Base-by-base conservation (phyloP, 2,797 vertebrate genomes). In the Gallinago stenura region DNA sequence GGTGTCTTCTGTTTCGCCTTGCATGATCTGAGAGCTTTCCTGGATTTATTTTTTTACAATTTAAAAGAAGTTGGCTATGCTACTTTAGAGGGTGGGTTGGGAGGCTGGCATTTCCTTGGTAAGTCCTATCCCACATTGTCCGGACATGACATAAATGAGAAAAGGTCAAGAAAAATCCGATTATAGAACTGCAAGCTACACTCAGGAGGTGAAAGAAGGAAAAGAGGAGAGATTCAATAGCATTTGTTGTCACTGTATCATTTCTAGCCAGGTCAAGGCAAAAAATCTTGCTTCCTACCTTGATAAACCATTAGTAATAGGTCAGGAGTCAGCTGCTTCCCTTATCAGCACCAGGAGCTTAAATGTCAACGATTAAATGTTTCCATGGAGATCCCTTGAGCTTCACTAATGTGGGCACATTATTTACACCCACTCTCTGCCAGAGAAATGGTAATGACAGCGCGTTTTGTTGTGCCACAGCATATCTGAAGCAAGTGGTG, bases 361-460 rank as follows among this genome's bases (percentile, higher is more conserved):
- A 97, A 97, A 97, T 97, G 96, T 97, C 97, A 98, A 83, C 3
- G 72, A 97, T 96, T 97, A 97, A 96, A 91, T 70, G 97, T 98
- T 98, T 97, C 98, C 98, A 98, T 98, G 98, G 98, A 97, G 97
- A 98, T 95, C 79, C 90, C 94, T 79, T 56, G 95, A 95, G 92
- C 90, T 95, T 88, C 89, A 61, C 69, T 94, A 97, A 97, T 90
- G 93, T 90, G 93, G 83, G 96, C 93, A 94, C 83, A 84, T 96
- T 97, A 97, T 96, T 97, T 97, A 97, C 89, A 90, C 96, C 95
- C 95, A 97, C 94, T 56, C 87, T 87, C 81, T 68, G 91, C 85
- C 58, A 54, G 82, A 85, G 97, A 96, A 97, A 95, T 45, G 75
- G 92, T 92, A 91, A 96, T 93, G 90, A 88, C 81, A 96, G 87